phyloP scores from a whole-genome alignment of 2,797 vertebrate genomes.

The Oophaga sylvatica region DNA sequence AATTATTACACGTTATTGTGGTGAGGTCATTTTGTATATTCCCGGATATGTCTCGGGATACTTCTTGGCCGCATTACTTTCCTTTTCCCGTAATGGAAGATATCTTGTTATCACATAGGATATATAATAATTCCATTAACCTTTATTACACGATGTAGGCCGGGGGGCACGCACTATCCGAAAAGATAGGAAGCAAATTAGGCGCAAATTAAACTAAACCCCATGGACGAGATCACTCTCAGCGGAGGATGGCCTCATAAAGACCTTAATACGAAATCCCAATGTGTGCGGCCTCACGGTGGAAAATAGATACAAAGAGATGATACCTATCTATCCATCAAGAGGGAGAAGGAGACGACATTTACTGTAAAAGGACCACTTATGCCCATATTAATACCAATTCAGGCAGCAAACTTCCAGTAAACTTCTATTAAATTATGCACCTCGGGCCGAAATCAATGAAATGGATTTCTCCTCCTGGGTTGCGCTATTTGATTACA shows the following conservation, averaged over 20 bases:
- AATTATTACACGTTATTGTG: background rate
- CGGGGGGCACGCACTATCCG: conserved; percentile 20
- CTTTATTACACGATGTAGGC: conserved; percentile 41
- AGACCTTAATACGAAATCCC: conserved; percentile 49
- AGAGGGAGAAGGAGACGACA: conserved; percentile 42
- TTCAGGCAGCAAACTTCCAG: conserved; percentile 59
- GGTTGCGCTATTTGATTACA: conserved; percentile 61
- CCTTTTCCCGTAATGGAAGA: conserved; percentile 49
- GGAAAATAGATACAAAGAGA: conserved; percentile 57
- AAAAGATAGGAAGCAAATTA: conserved; percentile 34
- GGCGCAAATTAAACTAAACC: conserved; percentile 47
- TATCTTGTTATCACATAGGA: conserved; percentile 52
- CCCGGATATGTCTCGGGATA: conserved; percentile 10
- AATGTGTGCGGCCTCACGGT: conserved; percentile 31
- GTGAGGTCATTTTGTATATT: conserved; percentile 22
- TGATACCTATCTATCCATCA: conserved; percentile 60
- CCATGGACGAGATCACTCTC: conserved; percentile 23
- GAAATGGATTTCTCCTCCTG: conserved; percentile 57
- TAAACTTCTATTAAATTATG: conserved; percentile 62
- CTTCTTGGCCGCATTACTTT: conserved; percentile 8
- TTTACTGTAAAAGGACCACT: conserved; percentile 60
- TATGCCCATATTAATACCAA: conserved; percentile 59
- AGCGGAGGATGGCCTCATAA: conserved; percentile 27
- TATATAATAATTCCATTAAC: conserved; percentile 53
- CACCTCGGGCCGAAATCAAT: conserved; percentile 62